A percentile compares a stretch with the other conserved stretches of the same genome.
phyloP scores from a whole-genome alignment of 2,113 vertebrate genomes.

The Hemiscyllium ocellatum region DNA sequence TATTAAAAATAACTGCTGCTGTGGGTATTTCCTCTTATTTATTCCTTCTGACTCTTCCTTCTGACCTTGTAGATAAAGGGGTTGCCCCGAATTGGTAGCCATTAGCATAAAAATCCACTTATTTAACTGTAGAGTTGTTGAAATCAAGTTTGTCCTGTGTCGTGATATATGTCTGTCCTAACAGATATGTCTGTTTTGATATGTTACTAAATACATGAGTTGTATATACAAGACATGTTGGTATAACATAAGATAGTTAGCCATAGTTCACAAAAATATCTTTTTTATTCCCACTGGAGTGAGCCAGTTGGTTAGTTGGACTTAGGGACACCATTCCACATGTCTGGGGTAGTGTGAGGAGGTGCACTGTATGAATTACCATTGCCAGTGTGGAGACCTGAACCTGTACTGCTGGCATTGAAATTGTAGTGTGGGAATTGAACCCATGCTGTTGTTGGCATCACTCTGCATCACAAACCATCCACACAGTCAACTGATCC shows the following conservation, averaged over 20 bases:
- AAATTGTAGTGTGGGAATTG: no score
- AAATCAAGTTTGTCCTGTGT: background rate
- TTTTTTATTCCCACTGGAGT: background rate
- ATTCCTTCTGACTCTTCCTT: background rate
- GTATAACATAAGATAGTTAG: background rate
- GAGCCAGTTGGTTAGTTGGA: background rate
- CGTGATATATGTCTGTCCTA: background rate
- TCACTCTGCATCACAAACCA: no score
- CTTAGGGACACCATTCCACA: no score
- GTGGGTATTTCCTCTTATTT: background rate
- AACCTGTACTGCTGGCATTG: no score
- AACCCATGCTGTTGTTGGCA: no score
- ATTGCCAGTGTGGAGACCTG: background rate
- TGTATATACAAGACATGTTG: background rate
- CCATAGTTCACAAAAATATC: background rate
- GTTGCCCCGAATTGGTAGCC: background rate
- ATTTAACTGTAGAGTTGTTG: background rate
- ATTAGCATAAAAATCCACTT: background rate
- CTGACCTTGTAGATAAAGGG: background rate
- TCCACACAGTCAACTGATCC: no score
- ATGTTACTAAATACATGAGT: background rate
- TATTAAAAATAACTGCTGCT: background rate
- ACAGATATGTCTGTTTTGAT: background rate
- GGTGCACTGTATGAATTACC: background rate
- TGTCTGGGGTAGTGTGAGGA: background rate